Percentiles rank a stretch among this genome's conserved stretches.
phyloP scores from a whole-genome alignment of 2,888 invertebrate species.

The Harpalus rufipes region DNA sequence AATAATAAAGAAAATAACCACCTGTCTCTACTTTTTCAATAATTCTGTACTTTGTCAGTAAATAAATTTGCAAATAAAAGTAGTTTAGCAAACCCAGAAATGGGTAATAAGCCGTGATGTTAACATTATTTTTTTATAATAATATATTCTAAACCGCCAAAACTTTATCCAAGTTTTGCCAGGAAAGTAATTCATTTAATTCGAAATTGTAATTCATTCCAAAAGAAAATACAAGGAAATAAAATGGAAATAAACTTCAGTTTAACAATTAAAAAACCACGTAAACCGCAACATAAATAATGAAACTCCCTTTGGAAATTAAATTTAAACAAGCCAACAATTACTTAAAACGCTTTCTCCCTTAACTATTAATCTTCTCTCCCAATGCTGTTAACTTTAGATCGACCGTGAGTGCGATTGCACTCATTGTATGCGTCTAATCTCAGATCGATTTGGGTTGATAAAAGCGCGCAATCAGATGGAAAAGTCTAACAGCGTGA shows the following conservation, averaged over 20 bases:
- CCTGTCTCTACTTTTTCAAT: no score
- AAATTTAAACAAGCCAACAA: slow-evolving; percentile 43
- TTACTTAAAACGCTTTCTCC: slow-evolving; percentile 28
- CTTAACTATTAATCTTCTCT: slow-evolving; percentile 21
- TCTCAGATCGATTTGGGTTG: slow-evolving; percentile 59
- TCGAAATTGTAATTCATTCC: no score
- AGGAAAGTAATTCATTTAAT: no score
- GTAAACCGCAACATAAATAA: slow-evolving; percentile 28
- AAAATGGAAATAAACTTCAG: not conserved
- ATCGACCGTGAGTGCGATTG: slow-evolving; percentile 16
- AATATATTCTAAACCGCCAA: no score
- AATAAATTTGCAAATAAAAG: no score
- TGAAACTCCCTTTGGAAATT: slow-evolving; percentile 17
- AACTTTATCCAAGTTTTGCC: no score
- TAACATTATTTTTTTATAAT: no score
- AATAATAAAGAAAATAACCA: no score
- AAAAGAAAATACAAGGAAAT: not conserved
- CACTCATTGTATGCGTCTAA: slow-evolving; percentile 27
- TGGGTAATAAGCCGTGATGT: no score
- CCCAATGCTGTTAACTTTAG: slow-evolving; percentile 10
- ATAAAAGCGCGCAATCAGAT: slow-evolving; percentile 64
- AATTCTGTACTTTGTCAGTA: no score
- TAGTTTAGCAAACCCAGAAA: no score
- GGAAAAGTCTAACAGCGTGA: slow-evolving; percentile 59
- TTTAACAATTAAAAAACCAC: not conserved